phyloP scores from a whole-genome alignment of 2,797 vertebrate genomes.

The Brotula barbata region DNA sequence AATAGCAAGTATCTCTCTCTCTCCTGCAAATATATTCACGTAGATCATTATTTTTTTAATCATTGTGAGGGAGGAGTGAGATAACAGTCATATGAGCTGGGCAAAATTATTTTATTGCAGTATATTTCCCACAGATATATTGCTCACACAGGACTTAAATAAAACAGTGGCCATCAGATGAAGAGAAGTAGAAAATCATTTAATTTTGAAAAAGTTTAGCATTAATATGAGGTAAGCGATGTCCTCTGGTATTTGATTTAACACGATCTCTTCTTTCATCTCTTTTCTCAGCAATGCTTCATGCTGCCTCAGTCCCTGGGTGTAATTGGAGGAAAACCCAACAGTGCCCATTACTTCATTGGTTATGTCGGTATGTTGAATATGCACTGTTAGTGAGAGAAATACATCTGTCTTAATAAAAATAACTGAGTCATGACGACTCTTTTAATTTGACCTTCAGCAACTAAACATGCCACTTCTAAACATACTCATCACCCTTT shows the following conservation, averaged over 20 bases:
- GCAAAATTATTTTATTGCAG: no score
- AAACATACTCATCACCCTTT: neutral
- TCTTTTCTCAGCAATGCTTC: slow-evolving; percentile 91
- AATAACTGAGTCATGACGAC: neutral
- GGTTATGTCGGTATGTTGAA: slow-evolving; percentile 92
- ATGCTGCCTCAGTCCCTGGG: slow-evolving; percentile 98
- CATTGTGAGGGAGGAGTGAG: no score
- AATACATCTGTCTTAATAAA: slow-evolving; percentile 26
- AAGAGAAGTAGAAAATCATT: no score
- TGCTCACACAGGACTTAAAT: no score
- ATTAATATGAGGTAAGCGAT: no score
- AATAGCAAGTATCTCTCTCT: no score
- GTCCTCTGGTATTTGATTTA: neutral
- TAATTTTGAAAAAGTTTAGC: no score
- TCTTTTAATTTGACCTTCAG: neutral
- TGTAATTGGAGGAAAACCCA: slow-evolving; percentile 97
- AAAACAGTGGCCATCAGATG: no score
- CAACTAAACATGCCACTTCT: neutral
- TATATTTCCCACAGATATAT: no score
- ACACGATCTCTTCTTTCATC: slow-evolving; percentile 34
- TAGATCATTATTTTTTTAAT: no score
- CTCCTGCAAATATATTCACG: no score
- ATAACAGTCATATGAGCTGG: no score
- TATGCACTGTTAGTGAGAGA: slow-evolving; percentile 45
- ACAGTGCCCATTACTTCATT: slow-evolving; percentile 99